These are phyloP conservation scores for Cecidostiba fungosa DNA, from an alignment of 2,888 invertebrate species.

Conservation along the genomic window DNA sequence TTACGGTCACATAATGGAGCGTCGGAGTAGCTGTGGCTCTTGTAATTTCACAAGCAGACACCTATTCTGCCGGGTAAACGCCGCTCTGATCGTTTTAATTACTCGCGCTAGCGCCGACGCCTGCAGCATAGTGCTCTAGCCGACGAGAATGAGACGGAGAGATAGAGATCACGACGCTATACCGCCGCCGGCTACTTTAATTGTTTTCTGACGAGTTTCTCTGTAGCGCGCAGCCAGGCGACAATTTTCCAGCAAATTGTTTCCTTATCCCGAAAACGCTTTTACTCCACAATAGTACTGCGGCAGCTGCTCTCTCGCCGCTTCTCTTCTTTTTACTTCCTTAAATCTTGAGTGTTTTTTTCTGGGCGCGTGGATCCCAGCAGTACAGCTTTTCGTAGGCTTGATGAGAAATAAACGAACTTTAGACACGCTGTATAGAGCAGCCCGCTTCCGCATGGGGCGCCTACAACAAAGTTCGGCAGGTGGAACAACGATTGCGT, in stretches of 20 bases:
- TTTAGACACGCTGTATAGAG: background rate
- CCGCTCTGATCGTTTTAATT: slow-evolving; percentile 68
- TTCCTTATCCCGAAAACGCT: slow-evolving; percentile 50
- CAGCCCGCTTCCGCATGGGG: background rate
- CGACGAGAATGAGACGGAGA: background rate
- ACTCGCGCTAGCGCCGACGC: slow-evolving; percentile 48
- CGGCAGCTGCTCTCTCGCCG: background rate
- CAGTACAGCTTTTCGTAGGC: background rate
- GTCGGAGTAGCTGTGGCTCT: background rate
- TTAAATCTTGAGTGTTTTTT: background rate
- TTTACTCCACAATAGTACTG: background rate
- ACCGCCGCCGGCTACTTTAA: slow-evolving; percentile 24
- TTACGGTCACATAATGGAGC: background rate
- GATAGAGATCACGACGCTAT: background rate
- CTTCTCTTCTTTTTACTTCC: background rate
- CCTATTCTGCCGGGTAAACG: background rate
- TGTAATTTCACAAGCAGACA: background rate
- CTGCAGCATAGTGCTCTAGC: background rate
- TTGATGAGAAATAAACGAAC: slow-evolving; percentile 9
- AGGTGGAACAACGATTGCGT: background rate
- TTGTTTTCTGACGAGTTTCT: slow-evolving; percentile 58
- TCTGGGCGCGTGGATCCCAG: background rate
- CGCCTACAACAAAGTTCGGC: background rate
- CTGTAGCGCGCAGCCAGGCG: slow-evolving; percentile 5
- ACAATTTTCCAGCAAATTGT: slow-evolving; percentile 52